Evolutionary conservation across 64 coral and sea anemone species (phyloP), one percentile per base, ranked within the genome.

Genomic region (Montipora capricornis): DNA sequence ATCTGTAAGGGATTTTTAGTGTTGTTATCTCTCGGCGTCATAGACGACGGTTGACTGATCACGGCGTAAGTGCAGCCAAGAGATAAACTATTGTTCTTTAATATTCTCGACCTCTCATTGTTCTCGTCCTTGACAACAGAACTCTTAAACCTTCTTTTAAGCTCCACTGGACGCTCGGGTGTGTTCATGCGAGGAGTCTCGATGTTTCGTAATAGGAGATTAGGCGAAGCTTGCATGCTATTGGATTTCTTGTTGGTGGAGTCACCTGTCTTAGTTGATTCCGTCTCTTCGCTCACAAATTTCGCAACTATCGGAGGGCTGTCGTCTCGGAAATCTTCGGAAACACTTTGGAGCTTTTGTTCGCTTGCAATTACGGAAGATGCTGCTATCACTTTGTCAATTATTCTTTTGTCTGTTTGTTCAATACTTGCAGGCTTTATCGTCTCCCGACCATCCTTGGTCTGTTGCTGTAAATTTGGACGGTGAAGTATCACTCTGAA

Each of bases 61-160:
- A 93, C 44, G 8, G 84, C 84, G 78, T 93, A 93, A 52, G 92
- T 81, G 74, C 82, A 88, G 13, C 90, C 90, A 44, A 93, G 78
- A 71, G 82, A 86, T 8, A 86, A 86, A 73, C 11, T 57, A 57
- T 45, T 71, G 50, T 73, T 86, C 44, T 70, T 14, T 70, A 50
- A 86, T 92, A 80, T 8, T 85, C 87, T 77, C 88, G 76, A 93
- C 84, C 61, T 88, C 46, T 93, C 84, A 74, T 49, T 86, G 82
- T 71, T 86, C 22, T 44, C 66, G 46, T 50, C 44, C 47, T 86
- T 49, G 82, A 86, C 64, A 73, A 86, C 47, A 5, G 44, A 8
- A 2, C 61, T 68, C 14, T 47, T 84, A 8, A 8, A 44, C 62
- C 64, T 59, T 9, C 82, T 44, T 47, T 4, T 4, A 49, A 17